Base-by-base conservation (phyloP, 2,113 vertebrate species). In the Sisor rabdophorus region DNA sequence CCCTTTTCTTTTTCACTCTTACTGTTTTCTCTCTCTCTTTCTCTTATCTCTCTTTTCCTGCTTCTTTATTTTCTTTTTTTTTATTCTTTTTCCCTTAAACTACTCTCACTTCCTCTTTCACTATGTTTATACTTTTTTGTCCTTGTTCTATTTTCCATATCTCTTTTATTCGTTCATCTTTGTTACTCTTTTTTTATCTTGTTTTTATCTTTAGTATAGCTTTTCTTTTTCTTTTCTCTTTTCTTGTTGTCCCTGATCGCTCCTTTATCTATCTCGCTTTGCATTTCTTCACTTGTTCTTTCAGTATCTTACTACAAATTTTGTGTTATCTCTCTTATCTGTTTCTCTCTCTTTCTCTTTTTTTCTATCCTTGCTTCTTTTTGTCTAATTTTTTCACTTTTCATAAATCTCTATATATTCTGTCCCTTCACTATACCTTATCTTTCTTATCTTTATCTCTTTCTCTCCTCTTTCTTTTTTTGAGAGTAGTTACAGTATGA, bases 401-500 rank as follows among this genome's bases (percentile, higher is more conserved):
- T n/a, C 22, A 30, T 22, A 50, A 10, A 72, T 78, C 26, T 56
- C 20, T 30, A 44, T 28, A 3, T 36, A 36, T 36, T 44, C 8
- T 44, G 40, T 44, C 9, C 9, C 40, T 44, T 44, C 8, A 44
- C 40, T 44, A 44, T 44, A 44, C 40, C 36, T 36, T 36, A 30
- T 52, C 20, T 24, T n/a, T 54, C 13, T 30, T 56, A n/a, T n/a
- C n/a, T 55, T 30, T 78, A 26, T 73, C 75, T 73, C 26, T 71
- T n/a, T 50, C 19, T 59, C 48, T 67, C 44, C 22, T 71, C 28
- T 32, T 44, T 58, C 75, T 67, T 71, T 73, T 10, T 73, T 63
- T 79, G 74, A 78, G 79, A 80, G 80, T 74, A 85, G 80, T 71
- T 32, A 48, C 56, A 61, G 76, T 60, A 26, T 52, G 74, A 63